Evolutionary conservation across 2,113 vertebrate species (phyloP), one percentile per base, ranked within the genome.

Genomic region (Psephotus haematonotus): DNA sequence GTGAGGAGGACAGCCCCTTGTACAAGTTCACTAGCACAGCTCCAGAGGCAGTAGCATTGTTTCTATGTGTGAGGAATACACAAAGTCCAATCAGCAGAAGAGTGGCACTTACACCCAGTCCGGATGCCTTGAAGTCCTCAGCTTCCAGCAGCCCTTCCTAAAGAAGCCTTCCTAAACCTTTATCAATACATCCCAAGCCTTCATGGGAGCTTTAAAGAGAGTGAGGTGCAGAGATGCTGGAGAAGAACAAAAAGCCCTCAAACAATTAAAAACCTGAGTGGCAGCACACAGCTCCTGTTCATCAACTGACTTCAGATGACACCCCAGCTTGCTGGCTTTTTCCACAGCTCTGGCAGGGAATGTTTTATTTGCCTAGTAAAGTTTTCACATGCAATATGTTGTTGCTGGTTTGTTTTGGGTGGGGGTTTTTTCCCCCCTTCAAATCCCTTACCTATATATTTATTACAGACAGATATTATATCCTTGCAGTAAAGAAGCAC

Each of bases 401-500:
- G 86, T 82, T 84, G 50, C 72, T 96, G 92, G 31, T 96, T 75
- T 93, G 92, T 88, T 95, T 95, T 91, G 83, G 22, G 33, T 59
- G 57, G 13, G 55, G 7, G 4, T 57, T 57, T 22, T 4, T 3
- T 1, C 13, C 57, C 33, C 20, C 50, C 88, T 92, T 74, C 87
- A 89, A 91, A 79, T 95, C 77, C 92, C 70, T 93, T 62, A 96
- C 95, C 92, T 95, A 85, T 93, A 50, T 93, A 93, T 96, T 96
- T 97, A 80, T 91, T 94, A 82, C 28, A 94, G 91, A 77, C 9
- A 11, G 67, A 87, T 91, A 97, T 94, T 94, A 91, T 74, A 96
- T 82, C 65, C 91, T 86, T 17, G 13, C 89, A 94, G 82, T 65
- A 92, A 88, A 96, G 87, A 63, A 94, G 47, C 23, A 24, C 83